Evolutionary conservation across 2,113 vertebrate genomes (phyloP).

Genomic region (Pollachius pollachius): DNA sequence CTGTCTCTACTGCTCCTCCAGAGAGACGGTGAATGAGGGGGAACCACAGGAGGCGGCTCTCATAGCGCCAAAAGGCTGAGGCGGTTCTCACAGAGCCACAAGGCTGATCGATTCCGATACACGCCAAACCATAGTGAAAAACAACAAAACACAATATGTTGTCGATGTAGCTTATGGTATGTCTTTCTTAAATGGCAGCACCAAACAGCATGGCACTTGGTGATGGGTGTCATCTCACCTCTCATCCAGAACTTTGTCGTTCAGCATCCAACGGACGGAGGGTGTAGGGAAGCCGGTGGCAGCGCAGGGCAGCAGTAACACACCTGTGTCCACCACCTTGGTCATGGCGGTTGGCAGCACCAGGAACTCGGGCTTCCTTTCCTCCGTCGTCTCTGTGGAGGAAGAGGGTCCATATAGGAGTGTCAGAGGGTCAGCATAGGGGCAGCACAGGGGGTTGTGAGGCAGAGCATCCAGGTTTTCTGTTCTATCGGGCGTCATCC

Average conservation of each 20-base stretch:
- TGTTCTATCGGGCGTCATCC: conserved; percentile 12
- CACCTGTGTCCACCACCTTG: conserved; percentile 74
- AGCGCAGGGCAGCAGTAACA: conserved; percentile 83
- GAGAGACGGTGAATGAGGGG: conserved; percentile 7
- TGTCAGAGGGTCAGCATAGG: no score
- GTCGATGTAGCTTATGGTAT: no score
- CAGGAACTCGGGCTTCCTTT: conserved; percentile 76
- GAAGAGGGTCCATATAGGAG: conserved; percentile 12
- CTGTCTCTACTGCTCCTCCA: conserved; percentile 12
- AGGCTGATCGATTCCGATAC: no score
- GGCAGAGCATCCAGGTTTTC: neutral
- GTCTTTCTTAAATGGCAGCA: no score
- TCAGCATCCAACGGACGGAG: conserved; percentile 78
- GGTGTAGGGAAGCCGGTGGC: conserved; percentile 76
- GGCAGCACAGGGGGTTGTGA: neutral
- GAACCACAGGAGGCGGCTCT: neutral
- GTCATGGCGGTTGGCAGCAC: conserved; percentile 72
- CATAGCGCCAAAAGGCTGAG: neutral
- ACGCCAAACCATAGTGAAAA: no score
- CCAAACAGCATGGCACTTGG: no score
- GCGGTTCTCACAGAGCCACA: neutral
- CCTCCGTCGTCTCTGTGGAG: conserved; percentile 73
- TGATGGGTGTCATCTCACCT: conserved; percentile 69
- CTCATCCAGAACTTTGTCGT: conserved; percentile 75
- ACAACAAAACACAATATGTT: neutral